Base-by-base conservation (phyloP, 2,888 invertebrate species). In the Habroteleia sp. region DNA sequence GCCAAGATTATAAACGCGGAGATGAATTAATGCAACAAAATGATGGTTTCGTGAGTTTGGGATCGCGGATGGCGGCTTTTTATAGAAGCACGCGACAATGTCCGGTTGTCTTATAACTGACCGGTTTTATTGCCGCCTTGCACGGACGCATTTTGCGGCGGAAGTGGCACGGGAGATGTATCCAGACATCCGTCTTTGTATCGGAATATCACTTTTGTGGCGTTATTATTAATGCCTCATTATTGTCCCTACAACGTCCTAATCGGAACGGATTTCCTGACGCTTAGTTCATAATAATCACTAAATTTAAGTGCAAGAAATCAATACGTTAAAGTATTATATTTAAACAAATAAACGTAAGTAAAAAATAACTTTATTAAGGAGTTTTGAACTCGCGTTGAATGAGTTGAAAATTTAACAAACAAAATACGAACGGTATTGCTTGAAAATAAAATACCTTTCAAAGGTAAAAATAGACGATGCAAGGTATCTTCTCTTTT, bases 41-140 rank as follows among this genome's bases (percentile, higher is more conserved):
- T 63, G 54, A 63, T 37, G 39, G 54, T 71, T 62, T 56, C 71
- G 62, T 54, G 62, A 50, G 74, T 54, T 66, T 54, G 54, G 41
- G 50, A 65, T 50, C 52, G 63, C 63, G 63, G 39, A 65, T 50
- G 65, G 65, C 52, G 63, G 63, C 65, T 56, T 65, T 58, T 50
- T 65, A 42, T 58, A 39, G 29, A 58, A 63, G 74, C 74, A 74
- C 69, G 76, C 63, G 73, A 76, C 76, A 76, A 73, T 76, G 72
- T 76, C 62, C 72, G 74, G 74, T 74, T 41, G 31, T 33, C 37
- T 54, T 68, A 41, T 42, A 62, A 62, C 35, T 56, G 69, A 63
- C 69, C 65, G 74, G 60, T 65, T 69, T 65, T 68, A 72, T 74
- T 69, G 31, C 48, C 56, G 62, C 48, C 62, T 74, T 74, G 68